Conservation (phyloP, 2,888 invertebrate species). For the Chloroclysta siterata region DNA sequence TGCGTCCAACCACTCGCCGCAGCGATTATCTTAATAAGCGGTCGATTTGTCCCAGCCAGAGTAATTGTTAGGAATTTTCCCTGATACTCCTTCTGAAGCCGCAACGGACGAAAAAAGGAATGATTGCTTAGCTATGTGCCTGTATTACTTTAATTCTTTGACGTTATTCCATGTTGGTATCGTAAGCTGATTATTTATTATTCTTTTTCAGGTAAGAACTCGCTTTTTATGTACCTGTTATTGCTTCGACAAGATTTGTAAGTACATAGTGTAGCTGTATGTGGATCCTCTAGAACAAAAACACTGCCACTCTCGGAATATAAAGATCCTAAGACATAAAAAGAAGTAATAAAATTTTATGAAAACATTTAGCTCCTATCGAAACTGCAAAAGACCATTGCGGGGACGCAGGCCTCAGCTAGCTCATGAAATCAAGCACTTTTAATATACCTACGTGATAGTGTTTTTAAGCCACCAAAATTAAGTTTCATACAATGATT, state of each 20-base stretch:
- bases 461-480: background rate
- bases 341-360: constrained; percentile 31
- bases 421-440: background rate
- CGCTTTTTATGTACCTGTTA: constrained; percentile 43
- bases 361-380: constrained; percentile 19
- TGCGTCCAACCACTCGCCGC: constrained; percentile 47
- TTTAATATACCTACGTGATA: background rate
- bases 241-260: constrained; percentile 28
- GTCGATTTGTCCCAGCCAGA: constrained; percentile 66
- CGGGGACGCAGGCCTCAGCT: background rate
- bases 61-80: constrained; percentile 58
- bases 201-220: constrained; percentile 61
- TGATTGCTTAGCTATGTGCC: constrained; percentile 29
- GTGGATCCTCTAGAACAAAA: background rate
- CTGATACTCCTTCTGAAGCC: constrained; percentile 41
- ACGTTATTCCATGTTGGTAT: constrained; percentile 1
- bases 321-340: constrained; percentile 16
- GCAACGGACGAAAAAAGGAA: constrained; percentile 34
- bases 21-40: constrained; percentile 75
- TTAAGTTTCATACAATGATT: constrained; percentile 22
- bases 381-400: background rate
- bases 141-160: constrained; percentile 16
- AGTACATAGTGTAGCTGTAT: constrained; percentile 43
- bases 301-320: background rate
- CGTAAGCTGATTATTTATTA: constrained; percentile 27